Evolutionary conservation across 1,140 invertebrate genomes (phyloP).

Genomic region (Drosophila biarmipes): DNA sequence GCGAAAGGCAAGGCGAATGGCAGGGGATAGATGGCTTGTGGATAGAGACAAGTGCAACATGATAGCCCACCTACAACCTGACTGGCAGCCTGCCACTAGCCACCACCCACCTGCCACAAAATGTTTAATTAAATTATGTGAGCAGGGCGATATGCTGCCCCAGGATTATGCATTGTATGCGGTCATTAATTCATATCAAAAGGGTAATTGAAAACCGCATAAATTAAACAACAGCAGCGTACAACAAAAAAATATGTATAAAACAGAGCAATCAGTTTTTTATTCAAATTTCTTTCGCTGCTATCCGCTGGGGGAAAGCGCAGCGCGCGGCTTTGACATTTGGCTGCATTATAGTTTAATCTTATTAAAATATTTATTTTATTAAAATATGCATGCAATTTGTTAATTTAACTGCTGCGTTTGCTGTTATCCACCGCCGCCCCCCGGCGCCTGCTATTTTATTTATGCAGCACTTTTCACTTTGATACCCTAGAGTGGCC

Average conservation of each 20-base stretch:
- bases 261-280: slow-evolving; percentile 30
- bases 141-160: slow-evolving; percentile 30
- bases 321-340: slow-evolving; percentile 68
- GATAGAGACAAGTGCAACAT: slow-evolving; percentile 37
- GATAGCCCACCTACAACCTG: slow-evolving; percentile 10
- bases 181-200: slow-evolving; percentile 82
- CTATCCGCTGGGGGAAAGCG: slow-evolving; percentile 57
- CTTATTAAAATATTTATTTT: slow-evolving; percentile 84
- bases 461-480: slow-evolving; percentile 59
- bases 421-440: slow-evolving; percentile 40
- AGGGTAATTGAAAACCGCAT: slow-evolving; percentile 83
- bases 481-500: slow-evolving; percentile 37
- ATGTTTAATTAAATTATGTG: slow-evolving; percentile 71
- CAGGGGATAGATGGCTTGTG: slow-evolving; percentile 1
- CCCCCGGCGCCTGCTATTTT: slow-evolving; percentile 43
- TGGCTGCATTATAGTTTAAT: slow-evolving; percentile 83
- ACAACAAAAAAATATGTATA: slow-evolving; percentile 12
- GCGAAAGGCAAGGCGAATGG: slow-evolving; percentile 26
- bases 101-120: slow-evolving; percentile 26
- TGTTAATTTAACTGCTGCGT: slow-evolving; percentile 81
- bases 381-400: slow-evolving; percentile 84
- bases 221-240: slow-evolving; percentile 72
- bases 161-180: slow-evolving; percentile 55
- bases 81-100: neutral
- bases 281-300: slow-evolving; percentile 53